These are phyloP conservation scores for Heliothis virescens DNA, from an alignment of 1,140 invertebrate species.

Conservation along the genomic window DNA sequence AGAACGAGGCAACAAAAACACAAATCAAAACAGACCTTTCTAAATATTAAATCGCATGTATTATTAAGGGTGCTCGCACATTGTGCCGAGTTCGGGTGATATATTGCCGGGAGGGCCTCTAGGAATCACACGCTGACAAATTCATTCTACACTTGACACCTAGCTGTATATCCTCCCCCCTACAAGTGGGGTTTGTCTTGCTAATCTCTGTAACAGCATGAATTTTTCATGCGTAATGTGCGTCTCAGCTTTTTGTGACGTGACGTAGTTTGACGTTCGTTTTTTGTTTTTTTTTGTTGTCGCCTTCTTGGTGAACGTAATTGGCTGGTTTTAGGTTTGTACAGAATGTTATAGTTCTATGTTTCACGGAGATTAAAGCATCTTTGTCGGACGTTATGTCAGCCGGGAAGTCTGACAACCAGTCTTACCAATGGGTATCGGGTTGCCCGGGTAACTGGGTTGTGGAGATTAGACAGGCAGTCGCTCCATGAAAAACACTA, in stretches of 20 bases:
- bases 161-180: constrained; percentile 51
- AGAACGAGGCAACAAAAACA: constrained; percentile 2
- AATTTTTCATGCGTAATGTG: constrained; percentile 39
- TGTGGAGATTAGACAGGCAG: too few relatives aligned
- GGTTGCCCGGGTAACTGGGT: too few relatives aligned
- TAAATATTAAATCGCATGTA: constrained; percentile 32
- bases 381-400: too few relatives aligned
- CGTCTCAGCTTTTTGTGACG: constrained; percentile 29
- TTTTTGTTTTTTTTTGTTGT: constrained; percentile 9
- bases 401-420: too few relatives aligned
- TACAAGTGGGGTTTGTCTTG: constrained; percentile 42
- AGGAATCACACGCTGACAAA: constrained; percentile 76
- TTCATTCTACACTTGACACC: constrained; percentile 78
- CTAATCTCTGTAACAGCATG: constrained; percentile 55
- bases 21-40: constrained; percentile 37
- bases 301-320: neutral
- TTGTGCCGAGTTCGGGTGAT: constrained; percentile 57
- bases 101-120: constrained; percentile 64
- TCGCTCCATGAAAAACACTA: too few relatives aligned
- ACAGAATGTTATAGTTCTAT: neutral
- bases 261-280: constrained; percentile 4
- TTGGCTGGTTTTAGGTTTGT: neutral
- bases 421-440: too few relatives aligned
- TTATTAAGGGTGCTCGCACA: constrained; percentile 36
- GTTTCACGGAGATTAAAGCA: too few relatives aligned